Evolutionary conservation across 92 coral and sea anemone species (phyloP).

Genomic region (Zoanthus sociatus): DNA sequence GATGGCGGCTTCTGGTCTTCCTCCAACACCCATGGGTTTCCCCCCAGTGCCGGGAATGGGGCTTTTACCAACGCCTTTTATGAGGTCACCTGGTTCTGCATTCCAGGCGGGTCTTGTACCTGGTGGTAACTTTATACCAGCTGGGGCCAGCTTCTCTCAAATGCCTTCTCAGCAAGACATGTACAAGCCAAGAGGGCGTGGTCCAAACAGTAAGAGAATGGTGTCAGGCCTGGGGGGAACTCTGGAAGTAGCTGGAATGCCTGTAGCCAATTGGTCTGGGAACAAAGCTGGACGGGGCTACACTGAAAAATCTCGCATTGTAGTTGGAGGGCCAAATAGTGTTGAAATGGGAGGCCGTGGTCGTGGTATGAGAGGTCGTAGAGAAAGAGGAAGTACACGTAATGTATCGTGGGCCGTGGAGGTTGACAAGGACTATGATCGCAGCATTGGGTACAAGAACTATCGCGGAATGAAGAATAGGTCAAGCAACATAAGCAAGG

Average conservation of each 20-base stretch:
- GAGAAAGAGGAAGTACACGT: slow-evolving; percentile 69
- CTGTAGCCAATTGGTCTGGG: slow-evolving; percentile 94
- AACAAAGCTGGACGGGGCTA: slow-evolving; percentile 99
- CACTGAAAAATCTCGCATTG: slow-evolving; percentile 85
- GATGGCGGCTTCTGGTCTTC: slow-evolving; percentile 52
- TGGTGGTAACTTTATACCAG: slow-evolving; percentile 78
- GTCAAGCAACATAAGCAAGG: slow-evolving; percentile 71
- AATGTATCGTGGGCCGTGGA: slow-evolving; percentile 97
- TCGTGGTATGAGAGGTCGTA: slow-evolving; percentile 77
- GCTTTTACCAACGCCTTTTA: slow-evolving; percentile 80
- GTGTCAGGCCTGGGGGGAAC: slow-evolving; percentile 99
- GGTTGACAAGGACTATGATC: slow-evolving; percentile 91
- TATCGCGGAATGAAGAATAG: slow-evolving; percentile 53
- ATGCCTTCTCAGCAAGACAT: slow-evolving; percentile 58
- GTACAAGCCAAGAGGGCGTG: slow-evolving; percentile 86
- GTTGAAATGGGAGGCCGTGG: slow-evolving; percentile 87
- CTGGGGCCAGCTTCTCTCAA: slow-evolving; percentile 84
- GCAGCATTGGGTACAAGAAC: slow-evolving; percentile 84
- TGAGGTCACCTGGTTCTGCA: slow-evolving; percentile 74
- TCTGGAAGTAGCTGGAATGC: slow-evolving; percentile 96
- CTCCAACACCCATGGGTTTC: slow-evolving; percentile 59
- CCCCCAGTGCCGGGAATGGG: slow-evolving; percentile 83
- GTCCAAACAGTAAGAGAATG: slow-evolving; percentile 89
- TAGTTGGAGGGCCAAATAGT: slow-evolving; percentile 96
- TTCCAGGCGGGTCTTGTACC: slow-evolving; percentile 78